Evolutionary conservation across 2,113 vertebrate genomes (phyloP), one percentile per base, ranked within the genome.

Genomic region (Sterna hirundo): DNA sequence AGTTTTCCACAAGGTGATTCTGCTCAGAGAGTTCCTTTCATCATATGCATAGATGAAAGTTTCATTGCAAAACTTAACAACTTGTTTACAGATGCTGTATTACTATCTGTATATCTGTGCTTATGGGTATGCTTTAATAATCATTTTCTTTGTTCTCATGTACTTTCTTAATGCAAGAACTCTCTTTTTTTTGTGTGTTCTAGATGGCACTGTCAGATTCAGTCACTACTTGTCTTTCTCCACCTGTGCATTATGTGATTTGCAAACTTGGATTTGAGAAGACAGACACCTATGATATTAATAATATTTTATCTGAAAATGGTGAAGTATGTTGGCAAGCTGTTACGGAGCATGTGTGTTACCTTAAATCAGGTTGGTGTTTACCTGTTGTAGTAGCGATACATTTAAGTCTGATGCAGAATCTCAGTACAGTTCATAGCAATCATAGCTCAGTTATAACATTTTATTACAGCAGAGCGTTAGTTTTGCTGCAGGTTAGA

Each of bases 221-320:
- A 0, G 12, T 97, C 30, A 80, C 95, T 51, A 98, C 98, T 36
- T 98, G 98, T 72, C 98, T 98, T 90, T 98, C 98, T 77, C 90
- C 96, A 32, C 38, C 90, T 6, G 98, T 98, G 32, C 94, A 97
- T 78, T 97, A 98, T 10, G 71, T 72, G 14, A 96, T 98, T 72
- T 98, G 98, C 81, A 80, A 95, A 85, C 87, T 98, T 51, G 98
- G 98, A 65, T 97, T 98, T 96, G 98, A 98, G 88, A 89, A 94
- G 64, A 75, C 54, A 88, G 93, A 92, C 15, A 17, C 10, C 29
- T 88, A 76, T 72, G 94, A 96, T 26, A 90, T 98, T 86, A 61
- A 11, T 34, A 91, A 70, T 23, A 66, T 98, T 83, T 76, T 98
- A 29, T 94, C 93, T 74, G 69, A 69, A 36, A 86, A 80, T 4